Conservation (phyloP, 2,797 vertebrate genomes). For the Coracias cyanogaster region DNA sequence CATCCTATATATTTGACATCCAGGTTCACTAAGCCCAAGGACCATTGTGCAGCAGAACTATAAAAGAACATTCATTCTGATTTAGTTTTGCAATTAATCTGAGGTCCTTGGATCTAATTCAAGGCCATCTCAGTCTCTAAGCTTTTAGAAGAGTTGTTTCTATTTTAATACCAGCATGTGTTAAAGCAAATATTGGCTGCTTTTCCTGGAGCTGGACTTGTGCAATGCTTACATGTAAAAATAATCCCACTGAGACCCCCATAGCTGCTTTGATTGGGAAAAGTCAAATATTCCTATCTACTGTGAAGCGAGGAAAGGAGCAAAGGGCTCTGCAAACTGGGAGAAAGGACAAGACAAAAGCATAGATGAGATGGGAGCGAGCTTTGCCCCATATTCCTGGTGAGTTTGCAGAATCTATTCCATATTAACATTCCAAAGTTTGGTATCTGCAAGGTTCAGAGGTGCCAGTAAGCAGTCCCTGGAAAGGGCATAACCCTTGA, state of each 20-base stretch:
- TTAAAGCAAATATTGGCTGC: conserved; percentile 66
- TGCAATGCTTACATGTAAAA: conserved; percentile 53
- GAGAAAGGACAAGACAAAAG: conserved; percentile 46
- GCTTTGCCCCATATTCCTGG: conserved; percentile 37
- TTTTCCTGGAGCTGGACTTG: conserved; percentile 40
- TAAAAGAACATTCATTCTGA: conserved; percentile 37
- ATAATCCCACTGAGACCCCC: conserved; percentile 53
- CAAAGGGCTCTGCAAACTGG: conserved; percentile 31
- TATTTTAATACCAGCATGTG: conserved; percentile 61
- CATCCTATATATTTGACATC: conserved; percentile 24
- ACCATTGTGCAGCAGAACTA: conserved; percentile 30
- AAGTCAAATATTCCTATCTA: conserved; percentile 39
- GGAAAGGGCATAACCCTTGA: background rate
- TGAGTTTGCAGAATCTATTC: conserved; percentile 29
- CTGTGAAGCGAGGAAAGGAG: background rate
- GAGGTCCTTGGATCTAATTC: conserved; percentile 34
- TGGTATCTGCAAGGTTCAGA: background rate
- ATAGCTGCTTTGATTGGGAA: conserved; percentile 54
- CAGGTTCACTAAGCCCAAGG: conserved; percentile 29
- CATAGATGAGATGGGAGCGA: background rate
- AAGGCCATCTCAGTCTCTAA: conserved; percentile 34
- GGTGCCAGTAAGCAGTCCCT: background rate
- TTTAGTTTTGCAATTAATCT: conserved; percentile 47
- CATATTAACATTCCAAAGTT: background rate
- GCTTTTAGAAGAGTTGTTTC: conserved; percentile 34